Evolutionary conservation across 2,797 vertebrate genomes (phyloP).

Genomic region (Helostoma temminkii): DNA sequence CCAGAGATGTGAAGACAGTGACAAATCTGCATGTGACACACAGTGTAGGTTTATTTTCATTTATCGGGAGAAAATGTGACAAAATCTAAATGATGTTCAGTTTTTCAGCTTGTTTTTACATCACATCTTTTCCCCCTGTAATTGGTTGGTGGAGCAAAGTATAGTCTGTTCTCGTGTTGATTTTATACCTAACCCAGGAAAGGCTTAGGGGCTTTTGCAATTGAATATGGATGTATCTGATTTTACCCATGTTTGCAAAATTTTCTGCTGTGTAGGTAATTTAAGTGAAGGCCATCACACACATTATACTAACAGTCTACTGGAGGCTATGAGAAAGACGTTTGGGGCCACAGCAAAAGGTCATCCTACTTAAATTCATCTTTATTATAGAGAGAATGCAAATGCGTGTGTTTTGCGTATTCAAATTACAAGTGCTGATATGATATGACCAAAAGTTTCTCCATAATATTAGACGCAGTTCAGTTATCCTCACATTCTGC

Average conservation of each 20-base stretch:
- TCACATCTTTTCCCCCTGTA: slow-evolving; percentile 3
- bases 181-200: slow-evolving; percentile 19
- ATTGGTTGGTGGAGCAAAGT: not conserved
- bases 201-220: slow-evolving; percentile 43
- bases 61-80: not conserved
- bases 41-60: not conserved
- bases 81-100: not conserved
- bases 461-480: slow-evolving; percentile 62
- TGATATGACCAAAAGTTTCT: slow-evolving; percentile 57
- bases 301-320: slow-evolving; percentile 56
- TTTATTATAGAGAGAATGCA: slow-evolving; percentile 51
- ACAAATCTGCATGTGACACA: not conserved
- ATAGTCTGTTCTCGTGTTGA: slow-evolving; percentile 23
- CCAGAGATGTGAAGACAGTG: slow-evolving; percentile 1
- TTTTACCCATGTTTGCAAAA: slow-evolving; percentile 63
- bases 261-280: slow-evolving; percentile 64
- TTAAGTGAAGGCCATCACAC: slow-evolving; percentile 52
- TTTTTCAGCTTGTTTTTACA: not conserved
- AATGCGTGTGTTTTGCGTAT: slow-evolving; percentile 54
- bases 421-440: slow-evolving; percentile 65
- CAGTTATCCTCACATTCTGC: slow-evolving; percentile 68
- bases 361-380: slow-evolving; percentile 58
- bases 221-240: slow-evolving; percentile 65
- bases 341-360: slow-evolving; percentile 47
- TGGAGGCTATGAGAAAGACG: slow-evolving; percentile 21